Base-by-base conservation (phyloP, 2,113 vertebrate species). In the Orientallactaga bullata region DNA sequence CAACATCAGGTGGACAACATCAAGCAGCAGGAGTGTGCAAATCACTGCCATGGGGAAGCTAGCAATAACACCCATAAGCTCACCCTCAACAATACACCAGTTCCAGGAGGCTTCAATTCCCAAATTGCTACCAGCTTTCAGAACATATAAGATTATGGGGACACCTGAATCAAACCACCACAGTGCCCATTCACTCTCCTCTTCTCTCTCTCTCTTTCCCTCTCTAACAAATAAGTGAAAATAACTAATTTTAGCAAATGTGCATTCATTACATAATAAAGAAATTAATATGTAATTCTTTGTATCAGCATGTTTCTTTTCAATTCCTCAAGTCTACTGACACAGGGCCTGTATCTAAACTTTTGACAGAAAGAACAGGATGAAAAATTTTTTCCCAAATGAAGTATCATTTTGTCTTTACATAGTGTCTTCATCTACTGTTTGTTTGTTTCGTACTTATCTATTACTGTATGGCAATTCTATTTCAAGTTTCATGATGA, bases 371-470 rank as follows among this genome's bases (percentile, higher is more conserved):
- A 7, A 83, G 13, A 42, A 0, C 10, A 85, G 39, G 37, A 81
- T 66, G 11, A 90, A 88, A 20, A 73, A 93, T 35, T 89, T 85
- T 90, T 80, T 61, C 21, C 58, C 21, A 71, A 91, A 86, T 80
- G 37, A 87, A 88, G 8, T 66, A 3, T 78, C 63, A 73, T 63
- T 7, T 93, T 63, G 80, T 55, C 51, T 30, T 89, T 79, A 15
- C 42, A 91, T 35, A 77, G 77, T 80, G 85, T 32, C 9, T 91
- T 87, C 35, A 74, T 85, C 88, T 55, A 69, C 26, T 24, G 90
- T 76, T 81, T 91, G 47, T 66, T 90, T n/a, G 76, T 82, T 90
- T 58, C 37, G 51, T 30, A 78, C 11, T n/a, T 73, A 77, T 12
- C 21, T 74, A 60, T 77, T 87, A 88, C 32, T 85, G 3, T 63